These are phyloP conservation scores for Corythornis leucogaster DNA, from an alignment of 2,797 vertebrate genomes.

Conservation along the genomic window DNA sequence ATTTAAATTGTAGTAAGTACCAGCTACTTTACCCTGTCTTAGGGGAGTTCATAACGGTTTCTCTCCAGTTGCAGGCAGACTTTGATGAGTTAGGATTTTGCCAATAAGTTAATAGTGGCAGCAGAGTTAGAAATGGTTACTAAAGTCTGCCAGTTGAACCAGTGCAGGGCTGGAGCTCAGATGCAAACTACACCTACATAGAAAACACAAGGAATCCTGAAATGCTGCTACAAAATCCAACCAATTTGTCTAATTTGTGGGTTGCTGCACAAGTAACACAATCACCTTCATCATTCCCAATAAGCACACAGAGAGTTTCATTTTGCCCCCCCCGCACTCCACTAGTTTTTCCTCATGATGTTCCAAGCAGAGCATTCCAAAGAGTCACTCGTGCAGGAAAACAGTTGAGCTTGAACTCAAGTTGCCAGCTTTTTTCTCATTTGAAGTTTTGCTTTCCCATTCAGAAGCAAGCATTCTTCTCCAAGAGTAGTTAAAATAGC, in stretches of 20 bases:
- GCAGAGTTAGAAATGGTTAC: constrained; percentile 20
- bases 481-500: constrained; percentile 36
- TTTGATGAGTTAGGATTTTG: constrained; percentile 7
- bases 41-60: neutral
- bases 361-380: constrained; percentile 47
- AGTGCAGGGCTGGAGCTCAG: neutral
- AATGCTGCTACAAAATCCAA: neutral
- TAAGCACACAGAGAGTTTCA: neutral
- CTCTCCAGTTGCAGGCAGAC: neutral
- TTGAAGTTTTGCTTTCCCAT: constrained; percentile 34
- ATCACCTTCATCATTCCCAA: neutral
- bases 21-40: constrained; percentile 9
- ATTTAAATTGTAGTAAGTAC: neutral
- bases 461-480: constrained; percentile 8
- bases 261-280: neutral
- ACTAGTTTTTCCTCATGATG: constrained; percentile 23
- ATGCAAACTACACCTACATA: neutral
- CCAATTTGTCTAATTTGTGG: neutral
- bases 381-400: constrained; percentile 52
- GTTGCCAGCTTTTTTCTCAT: constrained; percentile 34
- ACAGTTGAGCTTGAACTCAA: constrained; percentile 54
- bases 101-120: constrained; percentile 37
- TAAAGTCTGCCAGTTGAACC: neutral
- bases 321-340: neutral
- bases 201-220: neutral